Base-by-base conservation (phyloP, 2,797 vertebrate species). In the Glyptemys insculpta region DNA sequence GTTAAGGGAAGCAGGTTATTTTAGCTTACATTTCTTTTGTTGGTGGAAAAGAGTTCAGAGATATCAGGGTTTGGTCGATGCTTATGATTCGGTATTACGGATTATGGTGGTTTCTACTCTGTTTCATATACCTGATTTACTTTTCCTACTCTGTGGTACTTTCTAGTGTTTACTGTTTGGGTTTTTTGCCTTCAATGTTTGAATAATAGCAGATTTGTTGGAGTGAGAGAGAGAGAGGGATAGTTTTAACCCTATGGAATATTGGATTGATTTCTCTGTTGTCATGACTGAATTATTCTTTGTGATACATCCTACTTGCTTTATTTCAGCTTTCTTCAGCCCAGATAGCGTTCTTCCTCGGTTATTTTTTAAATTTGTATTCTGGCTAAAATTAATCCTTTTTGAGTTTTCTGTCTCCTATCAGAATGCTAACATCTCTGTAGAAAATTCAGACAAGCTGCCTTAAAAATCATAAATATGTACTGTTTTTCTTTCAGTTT, bases 261-360 rank as follows among this genome's bases (percentile, higher is more conserved):
- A 65, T 68, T 95, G 92, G 52, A 84, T 81, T 95, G 52, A 85
- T 92, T 96, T 96, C 96, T 74, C 50, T 91, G 15, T 81, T 90
- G 93, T 8, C 34, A 94, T 90, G 57, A 92, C 59, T 88, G 47
- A 96, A 52, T 94, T 93, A 90, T 92, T 97, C 52, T 94, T 59
- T 80, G 18, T 96, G 72, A 88, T 93, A 83, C 83, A 87, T 96
- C 53, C 8, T 92, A 34, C 90, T 93, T 21, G 0, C 79, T 93
- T 41, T 87, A 68, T 95, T 93, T 87, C 93, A 72, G 91, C 82
- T 97, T 97, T n/a, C 87, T 93, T 87, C 34, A 95, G 83, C 18
- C 54, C 47, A 83, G 59, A 86, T 47, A 84, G 27, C 96, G 4
- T 86, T 89, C 37, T 92, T 95, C 41, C 47, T 91, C 94, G 1